Evolutionary conservation across 1,140 invertebrate genomes (phyloP), one percentile per base, ranked within the genome.

Genomic region (Tribolium castaneum): DNA sequence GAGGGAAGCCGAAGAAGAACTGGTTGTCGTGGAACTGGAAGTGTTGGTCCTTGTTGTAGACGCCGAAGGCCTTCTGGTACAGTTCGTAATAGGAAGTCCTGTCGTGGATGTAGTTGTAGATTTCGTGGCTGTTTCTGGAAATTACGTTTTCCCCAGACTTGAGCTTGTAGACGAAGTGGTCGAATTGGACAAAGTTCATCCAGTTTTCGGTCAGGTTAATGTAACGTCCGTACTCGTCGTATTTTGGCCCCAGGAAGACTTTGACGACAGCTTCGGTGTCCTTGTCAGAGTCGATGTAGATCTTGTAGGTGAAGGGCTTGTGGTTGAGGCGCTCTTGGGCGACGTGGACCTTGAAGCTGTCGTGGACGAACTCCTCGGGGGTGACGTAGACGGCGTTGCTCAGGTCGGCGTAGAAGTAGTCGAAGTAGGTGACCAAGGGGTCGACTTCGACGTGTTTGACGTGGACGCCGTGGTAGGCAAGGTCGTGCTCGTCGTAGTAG

Each of bases 201-300:
- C 87, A 88, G 81, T 88, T 88, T 3, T 91, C 86, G 35, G 85
- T 92, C 89, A 56, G 92, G 39, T 88, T 80, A 3, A 89, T 79
- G 1, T 82, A 52, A 54, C 88, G 87, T 2, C 89, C 89, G 75
- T 90, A 86, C 71, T 87, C 86, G 76, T 92, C 90, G 80, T 90
- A 91, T 83, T 92, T 93, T 2, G 93, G 93, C 62, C 91, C 93
- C 30, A 94, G 80, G 89, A 92, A 94, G 13, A 93, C 85, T 62
- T 91, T 90, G 49, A 94, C 86, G 45, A 89, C 85, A 0, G 87
- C 90, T 51, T 90, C 88, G 6, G 80, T 83, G 1, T 86, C 80
- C 75, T 89, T 88, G 0, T 92, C 89, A 78, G 89, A 89, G 76
- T 88, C 89, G 62, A 93, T 86, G 54, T 88, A 86, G 75, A 91